phyloP scores from a whole-genome alignment of 2,797 vertebrate species.

The Cygnus olor region DNA sequence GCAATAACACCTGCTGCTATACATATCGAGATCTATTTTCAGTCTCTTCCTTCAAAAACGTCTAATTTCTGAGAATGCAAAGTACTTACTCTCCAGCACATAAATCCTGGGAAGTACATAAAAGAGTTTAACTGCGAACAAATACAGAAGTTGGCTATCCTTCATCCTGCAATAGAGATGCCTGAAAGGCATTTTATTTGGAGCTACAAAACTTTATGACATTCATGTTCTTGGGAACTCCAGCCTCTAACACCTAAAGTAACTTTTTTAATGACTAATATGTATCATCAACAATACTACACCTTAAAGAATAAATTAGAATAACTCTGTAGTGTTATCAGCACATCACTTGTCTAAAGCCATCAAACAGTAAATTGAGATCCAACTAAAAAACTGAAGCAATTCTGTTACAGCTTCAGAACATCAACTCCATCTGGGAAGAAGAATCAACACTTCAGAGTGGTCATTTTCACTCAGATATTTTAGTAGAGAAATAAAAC shows the following conservation, averaged over 20 bases:
- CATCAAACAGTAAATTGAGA: slow-evolving; percentile 10
- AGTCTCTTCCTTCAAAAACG: neutral
- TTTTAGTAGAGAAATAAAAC: neutral
- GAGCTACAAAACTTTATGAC: slow-evolving; percentile 30
- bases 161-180: slow-evolving; percentile 16
- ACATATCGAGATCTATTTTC: neutral
- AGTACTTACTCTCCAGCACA: neutral
- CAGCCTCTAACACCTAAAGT: neutral
- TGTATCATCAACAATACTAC: neutral
- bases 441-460: neutral
- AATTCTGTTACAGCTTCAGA: neutral
- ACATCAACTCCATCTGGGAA: neutral
- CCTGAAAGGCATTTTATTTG: slow-evolving; percentile 45
- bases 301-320: slow-evolving; percentile 8
- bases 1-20: neutral
- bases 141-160: neutral
- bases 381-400: neutral
- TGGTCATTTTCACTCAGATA: neutral
- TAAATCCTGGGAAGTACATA: slow-evolving; percentile 13
- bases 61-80: neutral
- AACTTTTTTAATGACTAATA: slow-evolving; percentile 14
- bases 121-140: slow-evolving; percentile 1
- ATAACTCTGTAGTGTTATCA: neutral
- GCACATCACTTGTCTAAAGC: neutral
- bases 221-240: slow-evolving; percentile 30